A percentile compares a stretch with the other conserved stretches of the same genome.
Conservation (phyloP, 2,888 invertebrate genomes). For the Encarsia formosa region DNA sequence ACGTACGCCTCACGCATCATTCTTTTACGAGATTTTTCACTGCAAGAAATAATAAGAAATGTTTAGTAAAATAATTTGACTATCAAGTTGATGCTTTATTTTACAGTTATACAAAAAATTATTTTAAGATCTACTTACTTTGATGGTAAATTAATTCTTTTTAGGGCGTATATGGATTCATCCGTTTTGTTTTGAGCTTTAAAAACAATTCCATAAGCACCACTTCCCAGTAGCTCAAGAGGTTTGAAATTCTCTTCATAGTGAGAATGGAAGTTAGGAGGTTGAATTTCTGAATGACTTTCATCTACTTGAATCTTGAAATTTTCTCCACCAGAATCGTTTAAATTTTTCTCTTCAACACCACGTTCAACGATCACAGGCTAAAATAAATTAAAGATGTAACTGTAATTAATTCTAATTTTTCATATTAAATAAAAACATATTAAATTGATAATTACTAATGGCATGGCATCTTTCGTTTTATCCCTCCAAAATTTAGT, state of each 20-base stretch:
- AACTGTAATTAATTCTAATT: not conserved
- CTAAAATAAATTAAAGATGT: conserved; percentile 29
- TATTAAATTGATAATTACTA: conserved; percentile 33
- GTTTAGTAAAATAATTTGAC: not conserved
- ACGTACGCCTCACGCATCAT: conserved; percentile 94
- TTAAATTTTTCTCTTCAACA: conserved; percentile 34
- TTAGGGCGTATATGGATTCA: conserved; percentile 91
- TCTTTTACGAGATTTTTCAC: conserved; percentile 75
- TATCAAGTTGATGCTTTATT: conserved; percentile 1
- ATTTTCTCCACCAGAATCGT: conserved; percentile 43
- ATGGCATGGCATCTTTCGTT: conserved; percentile 38
- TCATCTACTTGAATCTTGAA: conserved; percentile 38
- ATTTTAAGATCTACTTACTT: conserved; percentile 55
- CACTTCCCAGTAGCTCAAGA: conserved; percentile 75
- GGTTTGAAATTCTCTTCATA: conserved; percentile 83
- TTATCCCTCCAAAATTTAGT: conserved; percentile 15
- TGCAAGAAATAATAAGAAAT: conserved; percentile 44
- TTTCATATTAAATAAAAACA: not conserved
- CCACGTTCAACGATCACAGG: conserved; percentile 45
- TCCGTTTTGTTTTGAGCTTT: conserved; percentile 92
- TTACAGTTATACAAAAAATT: not conserved
- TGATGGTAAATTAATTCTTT: conserved; percentile 85
- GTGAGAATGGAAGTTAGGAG: conserved; percentile 53
- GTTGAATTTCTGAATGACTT: too few species aligned
- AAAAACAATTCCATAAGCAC: conserved; percentile 96